Evolutionary conservation across 2,888 invertebrate genomes (phyloP).

Genomic region (Cantharis rustica): DNA sequence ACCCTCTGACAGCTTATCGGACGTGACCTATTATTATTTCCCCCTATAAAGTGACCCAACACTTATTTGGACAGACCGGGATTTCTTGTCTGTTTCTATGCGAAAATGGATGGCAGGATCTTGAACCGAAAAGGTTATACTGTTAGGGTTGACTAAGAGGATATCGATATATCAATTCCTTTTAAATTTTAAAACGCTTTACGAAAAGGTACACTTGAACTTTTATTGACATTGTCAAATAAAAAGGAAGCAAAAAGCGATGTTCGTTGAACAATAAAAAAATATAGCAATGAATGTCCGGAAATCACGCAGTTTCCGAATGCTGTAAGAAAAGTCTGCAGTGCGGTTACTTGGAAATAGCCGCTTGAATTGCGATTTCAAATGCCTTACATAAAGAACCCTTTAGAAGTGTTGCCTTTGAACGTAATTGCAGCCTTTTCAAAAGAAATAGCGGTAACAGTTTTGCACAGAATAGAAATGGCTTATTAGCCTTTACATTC

Average conservation of each 20-base stretch:
- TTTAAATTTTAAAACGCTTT: background rate
- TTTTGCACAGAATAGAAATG: constrained; percentile 3
- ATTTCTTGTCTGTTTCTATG: constrained; percentile 11
- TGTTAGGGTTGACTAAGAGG: constrained; percentile 4
- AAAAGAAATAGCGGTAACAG: background rate
- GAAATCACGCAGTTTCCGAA: constrained; percentile 12
- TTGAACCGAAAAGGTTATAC: constrained; percentile 10
- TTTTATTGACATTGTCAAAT: background rate
- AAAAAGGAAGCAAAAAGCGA: background rate
- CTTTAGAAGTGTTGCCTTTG: constrained; percentile 21
- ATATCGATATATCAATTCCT: background rate
- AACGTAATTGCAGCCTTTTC: constrained; percentile 22
- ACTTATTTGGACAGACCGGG: constrained; percentile 21
- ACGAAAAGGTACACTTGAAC: background rate
- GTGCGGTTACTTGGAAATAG: constrained; percentile 11
- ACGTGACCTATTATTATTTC: constrained; percentile 30
- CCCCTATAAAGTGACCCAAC: constrained; percentile 27
- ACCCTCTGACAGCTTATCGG: constrained; percentile 30
- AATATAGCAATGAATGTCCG: constrained; percentile 5
- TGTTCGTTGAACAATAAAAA: constrained; percentile 1
- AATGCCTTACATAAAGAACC: constrained; percentile 20
- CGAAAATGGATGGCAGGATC: constrained; percentile 15
- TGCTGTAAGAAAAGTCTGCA: constrained; percentile 7
- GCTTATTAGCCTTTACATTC: background rate
- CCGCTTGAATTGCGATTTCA: constrained; percentile 7